Evolutionary conservation across 2,888 invertebrate genomes (phyloP).

Genomic region (Vanessa cardui): DNA sequence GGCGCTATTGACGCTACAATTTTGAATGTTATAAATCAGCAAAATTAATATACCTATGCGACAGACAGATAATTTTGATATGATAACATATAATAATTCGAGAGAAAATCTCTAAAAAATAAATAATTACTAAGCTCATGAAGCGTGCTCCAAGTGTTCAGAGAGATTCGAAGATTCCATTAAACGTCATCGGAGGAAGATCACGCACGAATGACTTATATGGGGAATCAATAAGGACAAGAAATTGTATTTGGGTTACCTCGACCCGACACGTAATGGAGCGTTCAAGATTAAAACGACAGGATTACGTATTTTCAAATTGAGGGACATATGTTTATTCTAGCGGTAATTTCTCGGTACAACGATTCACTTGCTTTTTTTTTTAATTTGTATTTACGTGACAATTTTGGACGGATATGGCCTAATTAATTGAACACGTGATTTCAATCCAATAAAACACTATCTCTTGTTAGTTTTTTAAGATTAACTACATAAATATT

Average conservation of each 20-base stretch:
- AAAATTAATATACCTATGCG: too few relatives aligned
- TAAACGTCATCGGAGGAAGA: constrained; percentile 18
- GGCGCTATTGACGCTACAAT: too few relatives aligned
- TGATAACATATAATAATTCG: too few relatives aligned
- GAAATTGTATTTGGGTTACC: constrained; percentile 29
- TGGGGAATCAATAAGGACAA: constrained; percentile 27
- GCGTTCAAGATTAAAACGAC: constrained; percentile 30
- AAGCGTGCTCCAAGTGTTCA: constrained; percentile 16
- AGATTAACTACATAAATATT: too few relatives aligned
- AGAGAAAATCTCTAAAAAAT: neutral
- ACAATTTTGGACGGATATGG: neutral
- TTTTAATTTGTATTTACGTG: neutral
- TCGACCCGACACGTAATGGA: constrained; percentile 26
- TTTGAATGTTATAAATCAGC: too few relatives aligned
- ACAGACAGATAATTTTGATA: too few relatives aligned
- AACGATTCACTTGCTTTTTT: neutral
- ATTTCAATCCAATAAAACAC: too few relatives aligned
- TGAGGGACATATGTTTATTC: constrained; percentile 20
- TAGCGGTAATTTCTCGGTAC: constrained; percentile 14
- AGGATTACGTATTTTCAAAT: constrained; percentile 24
- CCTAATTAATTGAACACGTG: too few relatives aligned
- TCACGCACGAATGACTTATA: constrained; percentile 25
- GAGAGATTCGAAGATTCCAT: constrained; percentile 25
- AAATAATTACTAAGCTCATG: constrained; percentile 13
- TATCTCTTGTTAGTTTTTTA: too few relatives aligned